These are phyloP conservation scores for Neolamprologus fasciatus DNA, from an alignment of 2,113 vertebrate species.

Conservation along the genomic window DNA sequence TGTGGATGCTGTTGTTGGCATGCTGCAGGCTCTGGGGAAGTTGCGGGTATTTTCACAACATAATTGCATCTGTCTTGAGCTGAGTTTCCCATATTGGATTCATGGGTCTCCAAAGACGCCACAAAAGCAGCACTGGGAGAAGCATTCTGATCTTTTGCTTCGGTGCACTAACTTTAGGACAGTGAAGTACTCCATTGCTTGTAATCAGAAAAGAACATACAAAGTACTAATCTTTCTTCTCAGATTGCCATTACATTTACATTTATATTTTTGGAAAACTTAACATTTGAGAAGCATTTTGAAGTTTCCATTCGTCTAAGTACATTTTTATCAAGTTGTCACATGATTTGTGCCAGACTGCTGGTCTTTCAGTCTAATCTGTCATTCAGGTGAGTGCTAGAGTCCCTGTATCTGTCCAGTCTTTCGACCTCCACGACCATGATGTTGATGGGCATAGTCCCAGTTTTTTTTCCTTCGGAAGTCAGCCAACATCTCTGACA, in stretches of 20 bases:
- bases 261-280: not conserved
- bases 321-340: not conserved
- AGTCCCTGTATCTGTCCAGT: not conserved
- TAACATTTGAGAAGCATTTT: not conserved
- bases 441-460: accelerated
- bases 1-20: not conserved
- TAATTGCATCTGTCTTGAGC: not conserved
- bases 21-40: not conserved
- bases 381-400: not conserved
- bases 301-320: not conserved
- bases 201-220: not conserved
- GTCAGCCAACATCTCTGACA: not conserved
- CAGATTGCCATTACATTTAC: not conserved
- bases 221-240: not conserved
- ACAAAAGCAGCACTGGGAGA: not conserved
- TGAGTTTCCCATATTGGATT: not conserved
- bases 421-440: accelerated
- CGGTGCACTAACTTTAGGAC: not conserved
- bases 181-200: not conserved
- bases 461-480: not conserved
- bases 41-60: conserved; percentile 6
- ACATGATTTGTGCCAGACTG: not conserved
- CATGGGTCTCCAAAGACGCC: not conserved
- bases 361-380: not conserved
- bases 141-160: not conserved